Evolutionary conservation across 2,797 vertebrate species (phyloP).

Genomic region (Epinephelus malabaricus): DNA sequence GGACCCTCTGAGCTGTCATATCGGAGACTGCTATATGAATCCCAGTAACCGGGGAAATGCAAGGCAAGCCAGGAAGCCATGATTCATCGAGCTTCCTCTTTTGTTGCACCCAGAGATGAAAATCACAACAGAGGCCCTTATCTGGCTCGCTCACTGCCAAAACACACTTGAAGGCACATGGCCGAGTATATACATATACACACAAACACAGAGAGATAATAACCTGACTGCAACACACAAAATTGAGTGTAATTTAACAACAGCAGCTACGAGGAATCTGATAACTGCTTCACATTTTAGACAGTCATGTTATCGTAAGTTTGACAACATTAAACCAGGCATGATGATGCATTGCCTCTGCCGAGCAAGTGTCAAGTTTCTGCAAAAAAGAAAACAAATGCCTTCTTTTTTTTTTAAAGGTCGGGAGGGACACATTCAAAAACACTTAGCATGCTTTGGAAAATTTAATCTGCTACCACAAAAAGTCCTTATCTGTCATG

Average conservation of each 20-base stretch:
- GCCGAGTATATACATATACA: constrained; percentile 31
- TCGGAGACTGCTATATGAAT: constrained; percentile 13
- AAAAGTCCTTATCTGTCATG: not conserved
- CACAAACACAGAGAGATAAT: constrained; percentile 44
- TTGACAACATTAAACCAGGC: constrained; percentile 1
- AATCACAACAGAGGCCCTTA: constrained; percentile 72
- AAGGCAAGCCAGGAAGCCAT: constrained; percentile 66
- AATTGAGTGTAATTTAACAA: constrained; percentile 13
- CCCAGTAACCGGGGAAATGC: constrained; percentile 27
- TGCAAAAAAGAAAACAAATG: constrained; percentile 1
- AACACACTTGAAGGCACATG: constrained; percentile 62
- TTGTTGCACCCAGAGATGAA: constrained; percentile 64
- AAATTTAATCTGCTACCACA: not conserved
- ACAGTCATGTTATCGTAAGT: not conserved
- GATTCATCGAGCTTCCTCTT: constrained; percentile 72
- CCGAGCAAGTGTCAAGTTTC: constrained; percentile 5
- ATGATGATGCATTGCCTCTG: not conserved
- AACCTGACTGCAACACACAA: constrained; percentile 31
- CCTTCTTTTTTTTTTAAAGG: not conserved
- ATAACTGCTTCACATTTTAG: constrained; percentile 12
- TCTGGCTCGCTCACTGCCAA: constrained; percentile 68
- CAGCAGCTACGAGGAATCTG: constrained; percentile 18
- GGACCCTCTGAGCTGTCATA: constrained; percentile 3
- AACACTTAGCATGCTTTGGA: constrained; percentile 1
- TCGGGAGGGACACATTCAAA: not conserved